Evolutionary conservation across 1,140 invertebrate genomes (phyloP), one percentile per base, ranked within the genome.

Genomic region (Temnothorax longispinosus): DNA sequence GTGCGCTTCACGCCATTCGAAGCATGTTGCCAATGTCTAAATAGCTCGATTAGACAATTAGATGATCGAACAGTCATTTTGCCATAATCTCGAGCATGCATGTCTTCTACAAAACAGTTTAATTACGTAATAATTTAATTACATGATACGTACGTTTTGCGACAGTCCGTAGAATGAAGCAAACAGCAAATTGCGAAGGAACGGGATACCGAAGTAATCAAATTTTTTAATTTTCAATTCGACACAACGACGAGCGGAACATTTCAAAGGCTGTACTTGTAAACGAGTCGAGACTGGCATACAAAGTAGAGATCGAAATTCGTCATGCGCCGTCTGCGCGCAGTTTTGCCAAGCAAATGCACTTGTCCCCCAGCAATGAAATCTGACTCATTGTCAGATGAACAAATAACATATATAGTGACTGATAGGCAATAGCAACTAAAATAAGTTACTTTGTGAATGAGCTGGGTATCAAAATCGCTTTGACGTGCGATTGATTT

Each of bases 351-450:
- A 38, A 85, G 85, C 65, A 69, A 86, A 80, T 65, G 78, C 69
- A 85, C 77, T 64, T 77, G 78, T 69, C 21, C 50, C 7, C 41
- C n/a, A 41, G 44, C 74, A 87, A 69, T 85, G 50, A 89, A 87
- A 80, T 52, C 71, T 60, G 88, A 87, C 58, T 87, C 6, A 5
- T 41, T 41, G 3, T 41, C 35, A 44, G 65, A 58, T 84, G 69
- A 87, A 87, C 80, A 62, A 90, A 88, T 80, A 64, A 38, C 77
- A 80, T 15, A 21, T 21, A 21, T 21, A 44, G 47, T 58, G 75
- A 90, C 71, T 90, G 81, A 88, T 88, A 54, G 89, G n/a, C 27
- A 21, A 44, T n/a, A 64, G 50, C 64, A 60, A 2, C 52, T 77
- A 27, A 71, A 85, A 88, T 81, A 86, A 88, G 50, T 71, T 75